phyloP scores from a whole-genome alignment of 2,888 invertebrate species.

The Acanthosoma haemorrhoidale region DNA sequence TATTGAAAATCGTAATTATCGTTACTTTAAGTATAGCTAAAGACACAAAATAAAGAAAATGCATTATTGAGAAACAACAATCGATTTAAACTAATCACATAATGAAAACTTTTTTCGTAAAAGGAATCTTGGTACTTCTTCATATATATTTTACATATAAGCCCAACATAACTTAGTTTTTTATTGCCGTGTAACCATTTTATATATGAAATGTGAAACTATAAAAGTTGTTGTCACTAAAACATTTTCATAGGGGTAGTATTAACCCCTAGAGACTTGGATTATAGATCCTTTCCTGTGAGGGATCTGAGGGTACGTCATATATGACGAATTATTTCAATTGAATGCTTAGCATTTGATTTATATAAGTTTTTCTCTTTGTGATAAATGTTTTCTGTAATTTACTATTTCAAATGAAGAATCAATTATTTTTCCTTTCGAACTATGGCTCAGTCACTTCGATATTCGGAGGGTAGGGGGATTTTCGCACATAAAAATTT shows the following conservation, averaged over 20 bases:
- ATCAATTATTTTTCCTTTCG: neutral
- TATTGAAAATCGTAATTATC: too few relatives aligned
- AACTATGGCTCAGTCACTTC: neutral
- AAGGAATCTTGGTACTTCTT: conserved; percentile 11
- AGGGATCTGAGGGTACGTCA: conserved; percentile 36
- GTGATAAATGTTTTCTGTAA: neutral
- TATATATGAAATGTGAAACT: conserved; percentile 3
- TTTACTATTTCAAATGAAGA: neutral
- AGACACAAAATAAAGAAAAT: too few relatives aligned
- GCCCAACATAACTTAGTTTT: conserved; percentile 10
- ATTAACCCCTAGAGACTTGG: neutral
- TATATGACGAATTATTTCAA: conserved; percentile 35
- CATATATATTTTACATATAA: neutral
- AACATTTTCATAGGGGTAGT: conserved; percentile 1
- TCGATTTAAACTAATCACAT: too few relatives aligned
- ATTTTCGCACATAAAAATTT: neutral
- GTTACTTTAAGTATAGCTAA: too few relatives aligned
- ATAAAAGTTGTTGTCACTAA: neutral
- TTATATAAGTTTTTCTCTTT: neutral
- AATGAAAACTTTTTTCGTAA: too few relatives aligned
- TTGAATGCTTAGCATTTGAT: neutral
- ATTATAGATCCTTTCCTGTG: neutral
- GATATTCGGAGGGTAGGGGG: too few relatives aligned
- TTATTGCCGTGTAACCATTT: conserved; percentile 1
- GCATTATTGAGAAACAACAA: too few relatives aligned